Conservation (phyloP, 2,113 vertebrate genomes). For the Lamprotornis superbus region DNA sequence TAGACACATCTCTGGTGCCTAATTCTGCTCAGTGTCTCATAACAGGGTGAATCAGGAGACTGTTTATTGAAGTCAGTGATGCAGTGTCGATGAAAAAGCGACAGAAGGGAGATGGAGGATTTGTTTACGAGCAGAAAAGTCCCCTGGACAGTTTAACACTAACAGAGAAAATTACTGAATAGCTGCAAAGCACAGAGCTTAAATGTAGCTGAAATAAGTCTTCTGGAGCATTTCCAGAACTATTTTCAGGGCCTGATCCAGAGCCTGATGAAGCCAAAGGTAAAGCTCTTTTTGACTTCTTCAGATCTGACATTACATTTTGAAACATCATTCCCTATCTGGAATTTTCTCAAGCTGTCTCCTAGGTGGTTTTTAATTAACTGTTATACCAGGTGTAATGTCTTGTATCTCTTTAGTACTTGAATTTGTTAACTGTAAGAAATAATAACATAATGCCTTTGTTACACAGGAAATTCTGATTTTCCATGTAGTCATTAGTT, state of each 20-base stretch:
- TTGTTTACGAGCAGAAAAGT: constrained; percentile 29
- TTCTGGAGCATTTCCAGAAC: constrained; percentile 31
- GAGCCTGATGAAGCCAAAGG: neutral
- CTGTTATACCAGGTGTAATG: neutral
- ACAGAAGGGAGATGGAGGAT: constrained; percentile 17
- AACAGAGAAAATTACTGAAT: constrained; percentile 43
- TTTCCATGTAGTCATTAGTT: neutral
- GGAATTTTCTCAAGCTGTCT: neutral
- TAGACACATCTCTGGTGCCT: constrained; percentile 59
- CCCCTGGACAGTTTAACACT: constrained; percentile 36
- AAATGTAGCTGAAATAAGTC: constrained; percentile 38
- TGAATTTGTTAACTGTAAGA: neutral
- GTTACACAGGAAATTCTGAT: neutral
- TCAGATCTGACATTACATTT: neutral
- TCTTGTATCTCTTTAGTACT: neutral
- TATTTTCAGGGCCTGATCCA: constrained; percentile 29
- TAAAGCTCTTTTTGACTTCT: neutral
- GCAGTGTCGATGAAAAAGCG: neutral
- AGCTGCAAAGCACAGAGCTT: constrained; percentile 11
- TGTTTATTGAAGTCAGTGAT: constrained; percentile 31
- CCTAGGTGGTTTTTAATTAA: neutral
- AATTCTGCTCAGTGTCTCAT: neutral
- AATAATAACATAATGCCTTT: neutral
- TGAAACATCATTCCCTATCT: neutral
- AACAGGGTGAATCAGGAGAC: constrained; percentile 22